Percentiles rank a stretch among this genome's conserved stretches.
phyloP scores from a whole-genome alignment of 2,888 invertebrate genomes.

The Hedya salicella region DNA sequence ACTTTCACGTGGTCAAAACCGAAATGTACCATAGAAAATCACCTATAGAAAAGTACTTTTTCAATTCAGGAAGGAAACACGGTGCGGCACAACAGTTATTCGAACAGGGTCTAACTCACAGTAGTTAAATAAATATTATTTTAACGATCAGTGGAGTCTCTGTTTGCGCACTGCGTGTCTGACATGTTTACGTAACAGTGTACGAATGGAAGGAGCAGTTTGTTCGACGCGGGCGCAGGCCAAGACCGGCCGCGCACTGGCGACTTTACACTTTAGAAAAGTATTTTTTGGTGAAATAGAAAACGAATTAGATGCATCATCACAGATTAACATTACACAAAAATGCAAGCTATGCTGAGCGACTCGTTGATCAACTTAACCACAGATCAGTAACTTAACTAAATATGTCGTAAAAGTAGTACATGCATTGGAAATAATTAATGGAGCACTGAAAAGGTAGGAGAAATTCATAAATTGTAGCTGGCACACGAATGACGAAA shows the following conservation, averaged over 20 bases:
- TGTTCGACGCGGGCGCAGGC: conserved; percentile 10
- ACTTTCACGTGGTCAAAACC: too few species aligned
- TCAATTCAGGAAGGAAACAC: conserved; percentile 26
- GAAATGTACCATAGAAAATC: not conserved
- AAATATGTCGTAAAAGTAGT: too few species aligned
- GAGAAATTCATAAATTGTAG: too few species aligned
- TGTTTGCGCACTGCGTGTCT: conserved; percentile 67
- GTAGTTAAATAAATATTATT: conserved; percentile 81
- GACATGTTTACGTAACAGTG: conserved; percentile 75
- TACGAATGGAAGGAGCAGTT: conserved; percentile 62
- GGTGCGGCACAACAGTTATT: conserved; percentile 41
- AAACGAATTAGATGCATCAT: too few species aligned
- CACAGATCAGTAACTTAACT: too few species aligned
- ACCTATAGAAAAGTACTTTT: not conserved
- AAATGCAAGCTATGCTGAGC: too few species aligned
- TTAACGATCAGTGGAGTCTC: conserved; percentile 78
- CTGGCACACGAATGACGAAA: too few species aligned
- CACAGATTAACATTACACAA: too few species aligned
- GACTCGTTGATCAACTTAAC: too few species aligned
- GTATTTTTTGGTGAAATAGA: not conserved
- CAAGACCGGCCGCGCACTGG: conserved; percentile 4
- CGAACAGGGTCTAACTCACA: conserved; percentile 52
- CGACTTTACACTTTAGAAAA: not conserved
- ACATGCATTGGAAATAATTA: too few species aligned
- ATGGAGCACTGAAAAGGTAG: too few species aligned